phyloP scores from a whole-genome alignment of 2,113 vertebrate species.

The Echinops telfairi region DNA sequence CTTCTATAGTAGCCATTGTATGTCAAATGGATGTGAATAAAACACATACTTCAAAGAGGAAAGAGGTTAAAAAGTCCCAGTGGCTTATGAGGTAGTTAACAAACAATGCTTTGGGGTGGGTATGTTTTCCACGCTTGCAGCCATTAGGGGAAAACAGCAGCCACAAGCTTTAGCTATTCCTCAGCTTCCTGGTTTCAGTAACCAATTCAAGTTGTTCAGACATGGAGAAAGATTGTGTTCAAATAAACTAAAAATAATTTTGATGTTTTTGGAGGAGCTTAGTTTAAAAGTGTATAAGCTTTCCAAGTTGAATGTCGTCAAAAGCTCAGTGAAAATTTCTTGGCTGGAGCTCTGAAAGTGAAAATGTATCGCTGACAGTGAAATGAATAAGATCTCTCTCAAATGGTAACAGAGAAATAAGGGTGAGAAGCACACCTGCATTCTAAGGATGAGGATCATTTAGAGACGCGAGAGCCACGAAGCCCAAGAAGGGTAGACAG shows the following conservation, averaged over 20 bases:
- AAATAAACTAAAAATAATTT: background rate
- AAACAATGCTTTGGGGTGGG: too few relatives aligned
- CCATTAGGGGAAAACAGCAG: background rate
- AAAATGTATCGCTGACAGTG: conserved; percentile 52
- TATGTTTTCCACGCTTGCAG: background rate
- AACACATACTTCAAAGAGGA: background rate
- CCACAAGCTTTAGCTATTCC: background rate
- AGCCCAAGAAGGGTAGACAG: background rate
- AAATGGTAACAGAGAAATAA: background rate
- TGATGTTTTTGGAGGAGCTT: conserved; percentile 43
- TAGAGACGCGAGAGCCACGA: background rate
- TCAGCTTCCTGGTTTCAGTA: conserved; percentile 8
- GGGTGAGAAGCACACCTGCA: background rate
- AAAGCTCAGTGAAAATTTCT: conserved; percentile 68
- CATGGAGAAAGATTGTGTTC: background rate
- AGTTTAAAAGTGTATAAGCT: conserved; percentile 63
- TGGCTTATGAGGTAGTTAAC: background rate
- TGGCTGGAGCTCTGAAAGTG: conserved; percentile 20
- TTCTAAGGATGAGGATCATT: background rate
- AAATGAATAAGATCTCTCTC: background rate
- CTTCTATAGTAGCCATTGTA: background rate
- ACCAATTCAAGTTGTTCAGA: background rate
- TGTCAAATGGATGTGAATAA: background rate
- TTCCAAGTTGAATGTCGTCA: conserved; percentile 71
- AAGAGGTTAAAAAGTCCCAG: background rate